Percentiles rank a stretch among this genome's conserved stretches.
phyloP scores from a whole-genome alignment of 2,888 invertebrate species.

The Drosophila tanythrix region DNA sequence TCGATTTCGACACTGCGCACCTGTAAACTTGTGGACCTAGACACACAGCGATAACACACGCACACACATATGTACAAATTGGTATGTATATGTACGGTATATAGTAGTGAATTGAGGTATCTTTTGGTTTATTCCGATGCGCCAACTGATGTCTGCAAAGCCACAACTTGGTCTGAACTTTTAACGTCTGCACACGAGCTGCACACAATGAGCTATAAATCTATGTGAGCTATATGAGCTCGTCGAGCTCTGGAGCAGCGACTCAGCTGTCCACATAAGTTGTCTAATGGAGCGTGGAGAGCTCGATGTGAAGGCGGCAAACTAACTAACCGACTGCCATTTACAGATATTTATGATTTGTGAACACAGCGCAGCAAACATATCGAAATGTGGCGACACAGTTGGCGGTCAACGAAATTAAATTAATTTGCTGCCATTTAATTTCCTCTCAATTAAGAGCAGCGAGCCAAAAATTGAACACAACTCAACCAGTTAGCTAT shows the following conservation, averaged over 20 bases:
- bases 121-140: slow-evolving; percentile 64
- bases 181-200: slow-evolving; percentile 48
- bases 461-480: slow-evolving; percentile 37
- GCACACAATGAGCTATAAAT: slow-evolving; percentile 28
- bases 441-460: slow-evolving; percentile 60
- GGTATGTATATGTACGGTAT: background rate
- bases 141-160: slow-evolving; percentile 68
- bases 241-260: slow-evolving; percentile 5
- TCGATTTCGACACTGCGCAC: slow-evolving; percentile 39
- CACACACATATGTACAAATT: slow-evolving; percentile 19
- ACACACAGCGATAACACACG: slow-evolving; percentile 15
- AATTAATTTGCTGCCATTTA: slow-evolving; percentile 61
- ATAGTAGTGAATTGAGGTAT: slow-evolving; percentile 7
- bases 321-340: slow-evolving; percentile 56
- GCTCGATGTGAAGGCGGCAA: slow-evolving; percentile 38
- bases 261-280: slow-evolving; percentile 13
- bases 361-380: slow-evolving; percentile 44
- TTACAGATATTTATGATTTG: slow-evolving; percentile 82
- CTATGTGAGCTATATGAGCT: slow-evolving; percentile 17
- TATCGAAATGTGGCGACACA: slow-evolving; percentile 28
- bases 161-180: slow-evolving; percentile 75
- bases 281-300: slow-evolving; percentile 73
- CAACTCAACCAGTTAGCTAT: background rate
- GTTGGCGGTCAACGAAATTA: slow-evolving; percentile 52
- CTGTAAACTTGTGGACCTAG: slow-evolving; percentile 35